A percentile compares a stretch with the other conserved stretches of the same genome.
phyloP scores from a whole-genome alignment of 2,888 invertebrate genomes.

The Incurvaria masculella region DNA sequence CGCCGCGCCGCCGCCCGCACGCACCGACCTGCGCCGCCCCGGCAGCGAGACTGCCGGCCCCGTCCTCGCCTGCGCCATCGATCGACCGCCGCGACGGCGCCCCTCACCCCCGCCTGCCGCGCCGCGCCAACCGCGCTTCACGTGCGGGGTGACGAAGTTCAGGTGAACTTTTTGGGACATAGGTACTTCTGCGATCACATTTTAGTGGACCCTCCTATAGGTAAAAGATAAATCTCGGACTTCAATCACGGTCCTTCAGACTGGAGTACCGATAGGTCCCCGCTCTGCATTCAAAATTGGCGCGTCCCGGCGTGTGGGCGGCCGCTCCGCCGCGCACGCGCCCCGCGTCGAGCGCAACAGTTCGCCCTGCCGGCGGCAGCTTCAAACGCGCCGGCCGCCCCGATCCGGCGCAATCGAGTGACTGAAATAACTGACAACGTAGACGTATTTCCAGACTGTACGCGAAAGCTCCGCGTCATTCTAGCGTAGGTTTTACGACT shows the following conservation, averaged over 20 bases:
- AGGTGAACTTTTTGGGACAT: too few relatives aligned
- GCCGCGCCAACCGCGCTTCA: constrained; percentile 11
- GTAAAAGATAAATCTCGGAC: background rate
- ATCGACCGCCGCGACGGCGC: constrained; percentile 19
- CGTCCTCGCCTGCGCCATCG: background rate
- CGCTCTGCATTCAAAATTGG: constrained; percentile 24
- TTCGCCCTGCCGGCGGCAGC: constrained; percentile 46
- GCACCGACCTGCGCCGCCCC: background rate
- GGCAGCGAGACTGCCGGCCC: background rate
- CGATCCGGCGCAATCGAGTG: too few relatives aligned
- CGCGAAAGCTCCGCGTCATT: background rate
- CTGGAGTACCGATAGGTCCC: background rate
- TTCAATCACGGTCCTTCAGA: background rate
- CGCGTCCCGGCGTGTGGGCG: constrained; percentile 20
- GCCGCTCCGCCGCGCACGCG: constrained; percentile 33
- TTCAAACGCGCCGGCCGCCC: constrained; percentile 24
- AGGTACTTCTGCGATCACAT: too few relatives aligned
- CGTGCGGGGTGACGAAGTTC: too few relatives aligned
- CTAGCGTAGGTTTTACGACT: background rate
- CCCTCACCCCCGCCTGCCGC: constrained; percentile 24
- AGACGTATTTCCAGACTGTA: background rate
- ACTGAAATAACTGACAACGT: constrained; percentile 5
- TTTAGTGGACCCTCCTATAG: too few relatives aligned
- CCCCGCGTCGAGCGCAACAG: constrained; percentile 36
- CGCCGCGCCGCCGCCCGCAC: background rate